phyloP scores from a whole-genome alignment of 2,113 vertebrate species.

The Myanophis thanlyinensis region DNA sequence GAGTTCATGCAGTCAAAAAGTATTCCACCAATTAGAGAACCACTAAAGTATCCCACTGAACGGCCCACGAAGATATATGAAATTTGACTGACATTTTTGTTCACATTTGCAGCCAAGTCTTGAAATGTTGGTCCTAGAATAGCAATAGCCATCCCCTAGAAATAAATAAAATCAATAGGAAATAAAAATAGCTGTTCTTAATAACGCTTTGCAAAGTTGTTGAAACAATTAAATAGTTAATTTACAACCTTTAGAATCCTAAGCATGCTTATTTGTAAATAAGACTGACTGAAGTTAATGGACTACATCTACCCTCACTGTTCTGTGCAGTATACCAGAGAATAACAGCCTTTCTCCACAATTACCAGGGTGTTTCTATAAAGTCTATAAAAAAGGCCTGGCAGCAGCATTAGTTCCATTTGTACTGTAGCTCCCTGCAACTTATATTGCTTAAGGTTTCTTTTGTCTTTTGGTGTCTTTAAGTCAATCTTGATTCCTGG shows the following conservation, averaged over 20 bases:
- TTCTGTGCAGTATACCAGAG: not conserved
- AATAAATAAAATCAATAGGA: slow-evolving; percentile 26
- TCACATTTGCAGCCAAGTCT: slow-evolving; percentile 86
- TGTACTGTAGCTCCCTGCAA: not conserved
- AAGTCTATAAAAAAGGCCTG: not conserved
- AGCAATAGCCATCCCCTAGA: slow-evolving; percentile 87
- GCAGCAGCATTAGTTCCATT: not conserved
- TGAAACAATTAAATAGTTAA: not conserved
- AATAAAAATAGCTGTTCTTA: not conserved
- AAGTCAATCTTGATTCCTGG: not conserved
- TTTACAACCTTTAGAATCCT: not conserved
- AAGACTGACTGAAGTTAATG: not conserved
- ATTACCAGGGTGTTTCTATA: not conserved
- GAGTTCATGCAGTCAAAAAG: slow-evolving; percentile 85
- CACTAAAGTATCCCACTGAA: slow-evolving; percentile 83
- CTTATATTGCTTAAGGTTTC: not conserved
- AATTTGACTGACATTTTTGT: slow-evolving; percentile 84
- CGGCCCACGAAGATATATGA: slow-evolving; percentile 89
- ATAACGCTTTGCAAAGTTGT: not conserved
- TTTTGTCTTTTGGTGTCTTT: not conserved
- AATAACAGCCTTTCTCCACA: not conserved
- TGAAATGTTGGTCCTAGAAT: slow-evolving; percentile 88
- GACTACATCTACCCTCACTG: not conserved
- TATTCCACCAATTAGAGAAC: slow-evolving; percentile 84
- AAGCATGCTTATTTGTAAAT: not conserved